These are phyloP conservation scores for Diploscapter pachys DNA, from an alignment of 1,140 invertebrate genomes.

Conservation along the genomic window DNA sequence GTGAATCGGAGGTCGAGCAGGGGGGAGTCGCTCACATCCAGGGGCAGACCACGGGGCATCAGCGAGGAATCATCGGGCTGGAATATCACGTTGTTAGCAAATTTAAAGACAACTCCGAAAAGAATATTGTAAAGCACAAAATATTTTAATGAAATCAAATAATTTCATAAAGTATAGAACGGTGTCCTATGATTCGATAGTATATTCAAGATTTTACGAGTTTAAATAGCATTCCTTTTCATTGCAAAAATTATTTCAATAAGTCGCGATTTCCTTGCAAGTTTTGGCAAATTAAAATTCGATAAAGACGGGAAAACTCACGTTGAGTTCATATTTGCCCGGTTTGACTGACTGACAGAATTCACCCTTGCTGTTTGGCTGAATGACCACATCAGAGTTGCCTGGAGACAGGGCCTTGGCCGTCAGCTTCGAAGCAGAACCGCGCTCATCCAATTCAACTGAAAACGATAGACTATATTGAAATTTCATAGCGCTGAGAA, in stretches of 20 bases:
- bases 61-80: slow-evolving; percentile 61
- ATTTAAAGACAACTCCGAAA: slow-evolving; percentile 16
- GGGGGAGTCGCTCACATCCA: slow-evolving; percentile 60
- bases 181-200: no score
- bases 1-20: slow-evolving; percentile 59
- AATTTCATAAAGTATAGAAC: neutral
- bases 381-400: slow-evolving; percentile 12
- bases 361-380: slow-evolving; percentile 50
- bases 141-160: slow-evolving; percentile 6
- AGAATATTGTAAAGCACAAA: slow-evolving; percentile 13
- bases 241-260: no score
- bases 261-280: no score
- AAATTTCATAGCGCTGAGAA: no score
- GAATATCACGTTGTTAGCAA: slow-evolving; percentile 52
- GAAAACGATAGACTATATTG: no score
- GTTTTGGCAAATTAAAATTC: no score
- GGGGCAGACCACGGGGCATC: slow-evolving; percentile 70
- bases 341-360: slow-evolving; percentile 60
- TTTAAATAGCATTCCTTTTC: no score
- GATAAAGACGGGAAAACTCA: no score
- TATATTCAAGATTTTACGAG: no score
- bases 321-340: slow-evolving; percentile 53
- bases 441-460: no score
- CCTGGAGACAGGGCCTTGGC: no score
- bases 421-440: no score